Conservation (phyloP, 2,113 vertebrate species). For the Suricata suricatta region DNA sequence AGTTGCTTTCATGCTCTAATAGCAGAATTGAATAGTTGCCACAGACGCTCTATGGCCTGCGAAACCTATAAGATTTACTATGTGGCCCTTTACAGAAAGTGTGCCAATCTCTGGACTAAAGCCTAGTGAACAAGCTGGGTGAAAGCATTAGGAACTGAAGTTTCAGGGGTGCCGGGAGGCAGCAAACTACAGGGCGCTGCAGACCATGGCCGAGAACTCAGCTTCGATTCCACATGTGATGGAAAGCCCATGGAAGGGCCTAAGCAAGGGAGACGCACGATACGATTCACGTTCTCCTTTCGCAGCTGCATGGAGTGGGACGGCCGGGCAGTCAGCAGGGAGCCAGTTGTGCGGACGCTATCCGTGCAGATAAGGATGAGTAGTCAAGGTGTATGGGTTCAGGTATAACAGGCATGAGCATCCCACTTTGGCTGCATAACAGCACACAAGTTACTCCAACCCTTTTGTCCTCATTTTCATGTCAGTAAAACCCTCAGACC, state of each 20-base stretch:
- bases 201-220: background rate
- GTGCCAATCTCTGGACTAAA: background rate
- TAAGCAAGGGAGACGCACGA: fast-evolving
- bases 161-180: background rate
- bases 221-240: background rate
- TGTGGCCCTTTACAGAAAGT: background rate
- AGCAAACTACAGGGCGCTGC: background rate
- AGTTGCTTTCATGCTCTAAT: background rate
- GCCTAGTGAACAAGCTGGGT: background rate
- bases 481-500: background rate
- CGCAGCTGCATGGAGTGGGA: background rate
- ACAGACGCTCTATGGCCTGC: background rate
- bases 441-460: background rate
- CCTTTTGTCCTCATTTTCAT: background rate
- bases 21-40: background rate
- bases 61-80: background rate
- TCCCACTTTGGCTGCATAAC: background rate
- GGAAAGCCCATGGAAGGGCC: background rate
- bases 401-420: background rate
- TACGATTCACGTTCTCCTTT: background rate
- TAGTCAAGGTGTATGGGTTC: background rate
- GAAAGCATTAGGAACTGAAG: background rate
- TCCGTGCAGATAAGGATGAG: background rate
- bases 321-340: fast-evolving
- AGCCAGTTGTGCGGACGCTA: background rate